A percentile compares a stretch with the other conserved stretches of the same genome.
Conservation (phyloP, 2,797 vertebrate species). For the Loris lydekkerianus region DNA sequence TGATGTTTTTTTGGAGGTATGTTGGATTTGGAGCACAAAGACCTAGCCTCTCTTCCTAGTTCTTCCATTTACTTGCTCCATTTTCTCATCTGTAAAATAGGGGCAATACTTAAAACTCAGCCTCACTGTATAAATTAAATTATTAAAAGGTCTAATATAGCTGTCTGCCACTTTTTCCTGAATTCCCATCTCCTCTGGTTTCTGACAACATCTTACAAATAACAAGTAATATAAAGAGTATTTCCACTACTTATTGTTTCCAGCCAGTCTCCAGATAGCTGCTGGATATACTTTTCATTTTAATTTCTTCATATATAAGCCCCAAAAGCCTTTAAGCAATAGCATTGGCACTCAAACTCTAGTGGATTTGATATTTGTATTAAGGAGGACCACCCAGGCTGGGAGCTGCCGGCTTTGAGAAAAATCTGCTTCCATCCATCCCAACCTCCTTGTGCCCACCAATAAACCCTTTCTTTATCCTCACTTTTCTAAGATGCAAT, state of each 20-base stretch:
- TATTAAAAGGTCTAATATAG: neutral
- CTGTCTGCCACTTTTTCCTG: neutral
- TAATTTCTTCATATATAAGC: neutral
- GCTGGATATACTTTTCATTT: neutral
- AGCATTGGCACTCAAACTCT: neutral
- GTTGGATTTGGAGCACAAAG: neutral
- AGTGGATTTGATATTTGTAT: no score
- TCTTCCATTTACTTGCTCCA: neutral
- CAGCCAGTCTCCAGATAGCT: neutral
- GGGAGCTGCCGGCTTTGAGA: neutral
- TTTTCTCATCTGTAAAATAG: neutral
- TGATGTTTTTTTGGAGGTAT: neutral
- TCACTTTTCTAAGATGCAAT: slow-evolving; percentile 71
- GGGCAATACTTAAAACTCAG: neutral
- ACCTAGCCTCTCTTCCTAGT: accelerated
- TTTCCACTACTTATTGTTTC: neutral
- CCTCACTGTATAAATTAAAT: neutral
- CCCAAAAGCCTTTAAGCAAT: neutral
- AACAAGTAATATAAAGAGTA: neutral
- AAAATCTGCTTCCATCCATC: slow-evolving; percentile 43
- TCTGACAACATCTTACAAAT: neutral
- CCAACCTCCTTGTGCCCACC: neutral
- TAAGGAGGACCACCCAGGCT: slow-evolving; percentile 49
- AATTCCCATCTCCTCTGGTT: neutral
- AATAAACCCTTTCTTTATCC: slow-evolving; percentile 45